These are phyloP conservation scores for Nesoenas mayeri DNA, from an alignment of 2,113 vertebrate genomes.

Conservation along the genomic window DNA sequence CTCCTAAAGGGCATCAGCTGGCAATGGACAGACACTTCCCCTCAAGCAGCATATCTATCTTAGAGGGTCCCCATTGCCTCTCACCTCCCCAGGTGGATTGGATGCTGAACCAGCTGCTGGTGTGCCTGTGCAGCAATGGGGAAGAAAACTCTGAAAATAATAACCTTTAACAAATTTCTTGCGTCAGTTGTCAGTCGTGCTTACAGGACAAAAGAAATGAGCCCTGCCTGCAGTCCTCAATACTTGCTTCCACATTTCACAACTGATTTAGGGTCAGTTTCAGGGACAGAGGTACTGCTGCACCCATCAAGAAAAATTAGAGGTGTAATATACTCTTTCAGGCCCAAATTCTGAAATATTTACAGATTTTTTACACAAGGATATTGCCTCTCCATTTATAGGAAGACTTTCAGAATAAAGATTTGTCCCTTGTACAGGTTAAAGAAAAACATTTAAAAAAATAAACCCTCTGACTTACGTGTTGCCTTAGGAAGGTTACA, in stretches of 20 bases:
- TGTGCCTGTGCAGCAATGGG: background rate
- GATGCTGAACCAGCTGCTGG: conserved; percentile 8
- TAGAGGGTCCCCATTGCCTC: background rate
- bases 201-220: background rate
- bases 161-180: background rate
- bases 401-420: background rate
- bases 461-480: background rate
- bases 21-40: background rate
- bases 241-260: background rate
- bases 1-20: background rate
- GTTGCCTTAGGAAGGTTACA: background rate
- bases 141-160: background rate
- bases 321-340: background rate
- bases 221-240: background rate
- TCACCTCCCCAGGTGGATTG: background rate
- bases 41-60: background rate
- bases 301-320: background rate
- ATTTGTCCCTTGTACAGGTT: background rate
- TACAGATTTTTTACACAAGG: background rate
- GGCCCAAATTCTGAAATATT: background rate
- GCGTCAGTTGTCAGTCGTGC: background rate
- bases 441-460: background rate
- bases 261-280: background rate
- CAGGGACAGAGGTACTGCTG: background rate
- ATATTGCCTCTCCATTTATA: background rate